A percentile compares a stretch with the other conserved stretches of the same genome.
These are phyloP conservation scores for Oceanodroma tethys DNA, from an alignment of 2,113 vertebrate species.

Conservation along the genomic window DNA sequence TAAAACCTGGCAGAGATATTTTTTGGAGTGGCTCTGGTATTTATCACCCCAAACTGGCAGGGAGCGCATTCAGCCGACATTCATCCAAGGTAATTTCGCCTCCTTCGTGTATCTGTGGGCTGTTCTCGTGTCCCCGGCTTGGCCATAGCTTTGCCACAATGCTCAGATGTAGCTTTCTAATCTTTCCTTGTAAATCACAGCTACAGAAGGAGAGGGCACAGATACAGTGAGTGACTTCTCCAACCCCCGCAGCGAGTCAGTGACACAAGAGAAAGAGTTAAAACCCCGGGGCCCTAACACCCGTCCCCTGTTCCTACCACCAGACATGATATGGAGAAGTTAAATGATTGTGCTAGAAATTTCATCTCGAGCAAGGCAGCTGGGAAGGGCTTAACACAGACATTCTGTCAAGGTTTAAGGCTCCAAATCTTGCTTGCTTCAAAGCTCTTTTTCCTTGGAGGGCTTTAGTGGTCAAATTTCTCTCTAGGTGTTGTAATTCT, in stretches of 20 bases:
- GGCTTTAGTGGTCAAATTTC: constrained; percentile 62
- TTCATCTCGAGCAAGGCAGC: constrained; percentile 31
- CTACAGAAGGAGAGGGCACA: neutral
- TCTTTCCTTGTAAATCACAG: constrained; percentile 27
- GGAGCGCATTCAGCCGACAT: neutral
- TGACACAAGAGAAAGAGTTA: constrained; percentile 50
- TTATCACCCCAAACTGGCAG: neutral
- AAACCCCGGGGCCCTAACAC: neutral
- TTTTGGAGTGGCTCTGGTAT: constrained; percentile 31
- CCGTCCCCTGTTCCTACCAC: neutral
- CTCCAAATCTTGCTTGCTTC: constrained; percentile 51
- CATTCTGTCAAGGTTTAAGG: constrained; percentile 62
- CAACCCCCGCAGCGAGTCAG: neutral
- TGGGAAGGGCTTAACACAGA: constrained; percentile 52
- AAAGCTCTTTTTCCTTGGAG: constrained; percentile 63
- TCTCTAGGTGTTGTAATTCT: constrained; percentile 51
- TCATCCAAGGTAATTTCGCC: neutral
- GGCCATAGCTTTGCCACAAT: neutral
- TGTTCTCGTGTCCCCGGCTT: neutral
- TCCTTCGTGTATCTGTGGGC: neutral
- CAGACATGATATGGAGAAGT: neutral
- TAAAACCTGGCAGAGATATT: neutral
- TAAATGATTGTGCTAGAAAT: constrained; percentile 41
- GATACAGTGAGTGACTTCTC: neutral
- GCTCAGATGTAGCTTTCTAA: neutral